A percentile compares a stretch with the other conserved stretches of the same genome.
These are phyloP conservation scores for Serilophus lunatus DNA, from an alignment of 2,113 vertebrate genomes.

Conservation along the genomic window DNA sequence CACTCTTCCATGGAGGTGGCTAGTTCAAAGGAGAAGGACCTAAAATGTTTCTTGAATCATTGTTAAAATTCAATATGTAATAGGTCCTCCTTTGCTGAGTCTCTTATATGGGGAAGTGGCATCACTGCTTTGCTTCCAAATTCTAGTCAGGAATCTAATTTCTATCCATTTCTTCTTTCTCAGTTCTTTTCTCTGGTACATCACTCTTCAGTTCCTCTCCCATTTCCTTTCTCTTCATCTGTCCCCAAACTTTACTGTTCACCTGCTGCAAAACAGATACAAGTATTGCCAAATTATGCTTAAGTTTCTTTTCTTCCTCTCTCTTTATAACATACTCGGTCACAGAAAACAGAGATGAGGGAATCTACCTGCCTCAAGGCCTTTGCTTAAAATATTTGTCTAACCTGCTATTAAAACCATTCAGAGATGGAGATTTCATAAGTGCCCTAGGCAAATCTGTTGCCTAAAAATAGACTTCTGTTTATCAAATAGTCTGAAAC, in stretches of 20 bases:
- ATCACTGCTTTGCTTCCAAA: neutral
- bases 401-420: slow-evolving; percentile 15
- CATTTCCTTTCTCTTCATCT: neutral
- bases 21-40: neutral
- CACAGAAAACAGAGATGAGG: neutral
- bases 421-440: neutral
- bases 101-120: neutral
- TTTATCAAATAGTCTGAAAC: slow-evolving; percentile 39
- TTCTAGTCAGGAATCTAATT: neutral
- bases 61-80: neutral
- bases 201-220: neutral
- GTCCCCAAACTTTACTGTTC: neutral
- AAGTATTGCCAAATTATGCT: neutral
- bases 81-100: neutral
- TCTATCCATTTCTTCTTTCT: neutral
- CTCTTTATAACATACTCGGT: neutral
- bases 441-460: neutral
- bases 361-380: neutral
- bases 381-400: slow-evolving; percentile 3
- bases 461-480: slow-evolving; percentile 37
- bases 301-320: neutral
- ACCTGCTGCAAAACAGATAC: neutral
- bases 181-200: neutral
- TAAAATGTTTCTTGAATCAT: neutral
- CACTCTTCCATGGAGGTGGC: neutral